Percentiles rank a stretch among this genome's conserved stretches.
Evolutionary conservation across 2,113 vertebrate genomes (phyloP).

Genomic region (Neolamprologus modestus): DNA sequence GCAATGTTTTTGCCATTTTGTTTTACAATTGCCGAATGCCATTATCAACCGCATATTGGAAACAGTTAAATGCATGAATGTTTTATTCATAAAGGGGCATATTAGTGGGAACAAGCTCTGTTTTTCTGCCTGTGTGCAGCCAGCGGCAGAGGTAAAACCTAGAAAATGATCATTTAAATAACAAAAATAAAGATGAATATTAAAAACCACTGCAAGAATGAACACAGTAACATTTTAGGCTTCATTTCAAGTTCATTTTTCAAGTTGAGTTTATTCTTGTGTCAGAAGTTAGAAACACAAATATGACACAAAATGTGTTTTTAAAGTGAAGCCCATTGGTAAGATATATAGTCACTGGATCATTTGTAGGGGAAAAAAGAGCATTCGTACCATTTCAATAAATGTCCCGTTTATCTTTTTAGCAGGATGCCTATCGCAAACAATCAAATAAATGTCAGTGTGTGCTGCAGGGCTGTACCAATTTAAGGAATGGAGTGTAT

Average conservation of each 20-base stretch:
- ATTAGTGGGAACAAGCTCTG: background rate
- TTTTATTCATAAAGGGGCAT: background rate
- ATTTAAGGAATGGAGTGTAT: background rate
- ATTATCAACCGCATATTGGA: background rate
- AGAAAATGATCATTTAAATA: background rate
- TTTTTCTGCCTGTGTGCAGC: background rate
- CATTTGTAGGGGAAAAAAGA: background rate
- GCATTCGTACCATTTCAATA: background rate
- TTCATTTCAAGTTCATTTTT: background rate
- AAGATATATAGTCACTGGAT: background rate
- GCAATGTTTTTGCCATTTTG: background rate
- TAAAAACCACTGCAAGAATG: background rate
- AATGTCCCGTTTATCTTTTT: background rate
- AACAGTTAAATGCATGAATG: background rate
- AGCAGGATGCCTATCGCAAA: background rate
- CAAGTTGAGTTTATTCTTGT: background rate
- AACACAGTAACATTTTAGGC: background rate
- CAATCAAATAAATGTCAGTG: background rate
- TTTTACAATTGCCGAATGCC: background rate
- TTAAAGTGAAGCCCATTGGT: background rate
- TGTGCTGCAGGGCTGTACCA: background rate
- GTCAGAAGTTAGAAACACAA: background rate
- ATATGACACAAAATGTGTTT: background rate
- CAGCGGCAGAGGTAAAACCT: background rate
- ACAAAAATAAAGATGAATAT: background rate